phyloP scores from a whole-genome alignment of 2,888 invertebrate genomes.

The Cheilosia pagana region DNA sequence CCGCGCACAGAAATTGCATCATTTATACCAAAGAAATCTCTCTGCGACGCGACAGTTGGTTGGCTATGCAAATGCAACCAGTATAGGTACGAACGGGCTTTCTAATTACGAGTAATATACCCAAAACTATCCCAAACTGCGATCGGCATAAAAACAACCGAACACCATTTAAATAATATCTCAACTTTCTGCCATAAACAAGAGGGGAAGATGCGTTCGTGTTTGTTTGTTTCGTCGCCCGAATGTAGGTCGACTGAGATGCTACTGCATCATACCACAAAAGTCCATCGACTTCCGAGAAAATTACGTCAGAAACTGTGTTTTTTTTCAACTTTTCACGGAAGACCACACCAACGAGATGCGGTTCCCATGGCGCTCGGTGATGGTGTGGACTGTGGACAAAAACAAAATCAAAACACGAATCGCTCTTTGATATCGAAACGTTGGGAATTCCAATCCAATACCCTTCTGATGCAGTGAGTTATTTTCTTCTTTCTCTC shows the following conservation, averaged over 20 bases:
- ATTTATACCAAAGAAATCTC: slow-evolving; percentile 9
- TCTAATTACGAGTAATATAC: slow-evolving; percentile 54
- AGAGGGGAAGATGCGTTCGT: slow-evolving; percentile 37
- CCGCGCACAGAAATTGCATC: slow-evolving; percentile 24
- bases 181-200: slow-evolving; percentile 65
- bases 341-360: slow-evolving; percentile 27
- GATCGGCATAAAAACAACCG: slow-evolving; percentile 11
- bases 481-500: slow-evolving; percentile 14
- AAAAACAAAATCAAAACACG: slow-evolving; percentile 3
- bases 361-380: slow-evolving; percentile 14
- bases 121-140: slow-evolving; percentile 30
- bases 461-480: slow-evolving; percentile 19
- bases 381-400: background rate
- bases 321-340: slow-evolving; percentile 31
- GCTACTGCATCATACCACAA: slow-evolving; percentile 15
- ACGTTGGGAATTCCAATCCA: slow-evolving; percentile 22
- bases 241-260: slow-evolving; percentile 57
- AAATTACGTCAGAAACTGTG: slow-evolving; percentile 55
- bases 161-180: slow-evolving; percentile 49
- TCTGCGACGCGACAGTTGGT: background rate
- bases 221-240: slow-evolving; percentile 21
- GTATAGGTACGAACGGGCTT: slow-evolving; percentile 28
- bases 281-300: slow-evolving; percentile 58
- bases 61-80: slow-evolving; percentile 23
- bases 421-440: slow-evolving; percentile 18